Evolutionary conservation across 2,113 vertebrate species (phyloP), one percentile per base, ranked within the genome.

Genomic region (Semicossyphus pulcher): DNA sequence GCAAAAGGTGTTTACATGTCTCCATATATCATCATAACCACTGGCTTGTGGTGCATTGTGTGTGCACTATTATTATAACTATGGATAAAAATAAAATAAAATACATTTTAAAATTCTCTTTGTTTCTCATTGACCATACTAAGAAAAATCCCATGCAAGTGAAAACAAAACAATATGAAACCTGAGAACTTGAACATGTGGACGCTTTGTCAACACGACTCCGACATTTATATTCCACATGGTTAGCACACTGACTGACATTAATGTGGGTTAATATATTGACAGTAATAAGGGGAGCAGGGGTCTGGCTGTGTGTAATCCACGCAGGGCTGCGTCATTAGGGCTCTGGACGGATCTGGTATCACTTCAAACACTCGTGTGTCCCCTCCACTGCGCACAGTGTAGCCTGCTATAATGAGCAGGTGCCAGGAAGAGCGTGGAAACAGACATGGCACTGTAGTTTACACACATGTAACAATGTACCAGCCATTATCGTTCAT

Each of bases 371-470:
- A 88, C 89, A 78, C 76, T 86, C 80, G 15, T 76, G 80, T 64
- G 79, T 64, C 70, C 86, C 78, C 75, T 82, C 80, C 80, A 29
- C 67, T 61, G 87, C 68, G 83, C 76, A 47, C 87, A 67, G 81
- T 69, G 47, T 1, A 65, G 81, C 25, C 83, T 72, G 78, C 11
- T 75, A 88, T 86, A 89, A 89, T 48, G 85, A 88, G 89, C 90
- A 92, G 90, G 91, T 92, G 91, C 85, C 91, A 86, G 83, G 63
- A 85, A 81, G 62, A 75, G 83, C 81, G 10, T 45, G 81, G 62
- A 79, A 10, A 60, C 75, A 75, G 63, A 91, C 86, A 70, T 9
- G 77, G 52, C 62, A 47, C 84, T 51, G 12, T 47, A 71, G 28
- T 83, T 66, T 54, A 21, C 81, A 23, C 57, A 79, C 84, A 87